phyloP scores from a whole-genome alignment of 2,113 vertebrate genomes.

The Pungitius pungitius region DNA sequence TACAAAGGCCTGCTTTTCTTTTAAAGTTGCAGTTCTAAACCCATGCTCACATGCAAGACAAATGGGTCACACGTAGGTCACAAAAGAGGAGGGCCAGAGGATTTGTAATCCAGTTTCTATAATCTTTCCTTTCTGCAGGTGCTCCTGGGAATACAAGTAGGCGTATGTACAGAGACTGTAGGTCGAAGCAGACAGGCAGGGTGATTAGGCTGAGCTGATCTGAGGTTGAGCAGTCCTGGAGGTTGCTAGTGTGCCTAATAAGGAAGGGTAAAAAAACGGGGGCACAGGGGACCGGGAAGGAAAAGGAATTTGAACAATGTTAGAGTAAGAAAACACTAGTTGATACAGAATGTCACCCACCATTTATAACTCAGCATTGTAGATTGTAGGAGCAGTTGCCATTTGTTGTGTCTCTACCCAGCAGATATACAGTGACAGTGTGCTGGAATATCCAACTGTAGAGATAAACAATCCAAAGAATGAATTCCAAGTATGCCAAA shows the following conservation, averaged over 20 bases:
- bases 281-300: background rate
- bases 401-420: background rate
- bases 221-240: slow-evolving; percentile 8
- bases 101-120: slow-evolving; percentile 20
- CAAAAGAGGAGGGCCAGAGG: background rate
- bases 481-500: too few species aligned
- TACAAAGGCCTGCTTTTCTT: background rate
- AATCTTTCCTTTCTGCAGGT: slow-evolving; percentile 20
- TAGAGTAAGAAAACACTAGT: background rate
- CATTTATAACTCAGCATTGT: background rate
- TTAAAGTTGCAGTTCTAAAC: slow-evolving; percentile 7
- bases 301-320: background rate
- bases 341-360: background rate
- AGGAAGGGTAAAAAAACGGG: slow-evolving; percentile 30
- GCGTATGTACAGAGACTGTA: slow-evolving; percentile 33
- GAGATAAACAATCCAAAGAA: background rate
- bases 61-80: slow-evolving; percentile 25
- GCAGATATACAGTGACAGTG: background rate
- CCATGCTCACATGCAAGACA: slow-evolving; percentile 1
- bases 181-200: slow-evolving; percentile 38
- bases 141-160: slow-evolving; percentile 17
- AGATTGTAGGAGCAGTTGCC: background rate
- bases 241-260: slow-evolving; percentile 26
- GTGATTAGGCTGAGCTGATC: slow-evolving; percentile 34
- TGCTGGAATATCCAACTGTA: background rate